Evolutionary conservation across 2,797 vertebrate species (phyloP).

Genomic region (Helarctos malayanus): DNA sequence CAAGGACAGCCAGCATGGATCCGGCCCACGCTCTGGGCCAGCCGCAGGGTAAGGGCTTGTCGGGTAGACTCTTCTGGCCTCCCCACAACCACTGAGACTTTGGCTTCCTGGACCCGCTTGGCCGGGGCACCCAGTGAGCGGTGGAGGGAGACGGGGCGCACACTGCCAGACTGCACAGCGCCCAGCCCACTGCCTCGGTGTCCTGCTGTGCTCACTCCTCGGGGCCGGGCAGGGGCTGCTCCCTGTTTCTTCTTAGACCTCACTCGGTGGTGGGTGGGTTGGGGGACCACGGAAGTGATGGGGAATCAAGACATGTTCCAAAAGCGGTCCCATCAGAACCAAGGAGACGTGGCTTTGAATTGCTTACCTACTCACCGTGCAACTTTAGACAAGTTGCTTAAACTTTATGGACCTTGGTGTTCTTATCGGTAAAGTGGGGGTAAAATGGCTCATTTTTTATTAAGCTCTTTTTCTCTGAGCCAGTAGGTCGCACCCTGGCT

Average conservation of each 20-base stretch:
- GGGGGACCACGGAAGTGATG: not conserved
- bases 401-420: not conserved
- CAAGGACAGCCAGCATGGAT: not conserved
- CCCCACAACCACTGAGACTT: not conserved
- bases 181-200: not conserved
- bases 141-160: not conserved
- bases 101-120: not conserved
- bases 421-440: not conserved
- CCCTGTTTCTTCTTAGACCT: not conserved
- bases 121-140: not conserved
- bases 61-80: not conserved
- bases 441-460: not conserved
- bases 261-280: too few species aligned
- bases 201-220: not conserved
- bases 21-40: not conserved
- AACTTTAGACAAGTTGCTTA: not conserved
- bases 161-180: not conserved
- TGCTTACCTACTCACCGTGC: not conserved
- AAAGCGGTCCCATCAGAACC: not conserved
- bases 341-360: not conserved
- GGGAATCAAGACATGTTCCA: not conserved
- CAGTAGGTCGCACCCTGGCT: not conserved
- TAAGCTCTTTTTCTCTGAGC: not conserved
- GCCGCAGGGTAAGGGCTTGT: not conserved
- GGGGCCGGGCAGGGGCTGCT: not conserved